Percentiles rank a stretch among this genome's conserved stretches.
Conservation (phyloP, 2,888 invertebrate genomes). For the Liposcelis brunnea region DNA sequence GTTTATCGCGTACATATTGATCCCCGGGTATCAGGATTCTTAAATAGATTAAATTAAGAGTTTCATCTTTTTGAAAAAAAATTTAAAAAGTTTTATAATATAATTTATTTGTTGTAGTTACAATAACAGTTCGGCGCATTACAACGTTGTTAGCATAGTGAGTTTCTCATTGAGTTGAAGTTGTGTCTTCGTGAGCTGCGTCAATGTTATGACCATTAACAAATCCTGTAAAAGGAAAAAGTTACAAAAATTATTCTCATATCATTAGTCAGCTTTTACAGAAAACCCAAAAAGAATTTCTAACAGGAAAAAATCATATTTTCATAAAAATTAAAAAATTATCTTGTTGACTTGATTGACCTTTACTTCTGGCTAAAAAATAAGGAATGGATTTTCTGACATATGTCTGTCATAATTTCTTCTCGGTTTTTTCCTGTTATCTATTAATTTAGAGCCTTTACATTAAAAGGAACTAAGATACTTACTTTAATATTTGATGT, state of each 20-base stretch:
- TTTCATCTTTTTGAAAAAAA: no score
- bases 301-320: slow-evolving; percentile 4
- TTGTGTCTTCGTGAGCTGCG: slow-evolving; percentile 92
- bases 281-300: not conserved
- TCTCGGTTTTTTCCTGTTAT: no score
- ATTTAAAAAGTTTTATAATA: no score
- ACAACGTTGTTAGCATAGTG: slow-evolving; percentile 58
- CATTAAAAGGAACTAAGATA: no score
- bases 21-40: no score
- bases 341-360: not conserved
- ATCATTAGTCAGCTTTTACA: no score
- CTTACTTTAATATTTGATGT: slow-evolving; percentile 82
- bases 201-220: slow-evolving; percentile 90
- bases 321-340: not conserved
- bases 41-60: no score
- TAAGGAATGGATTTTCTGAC: not conserved
- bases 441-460: no score
- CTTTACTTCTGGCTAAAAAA: not conserved
- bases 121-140: slow-evolving; percentile 17
- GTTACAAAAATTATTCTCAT: not conserved
- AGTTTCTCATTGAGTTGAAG: slow-evolving; percentile 92
- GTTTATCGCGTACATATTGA: no score
- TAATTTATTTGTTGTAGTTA: not conserved
- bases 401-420: not conserved
- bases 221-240: slow-evolving; percentile 45